Evolutionary conservation across 2,113 vertebrate genomes (phyloP).

Genomic region (Ia io): DNA sequence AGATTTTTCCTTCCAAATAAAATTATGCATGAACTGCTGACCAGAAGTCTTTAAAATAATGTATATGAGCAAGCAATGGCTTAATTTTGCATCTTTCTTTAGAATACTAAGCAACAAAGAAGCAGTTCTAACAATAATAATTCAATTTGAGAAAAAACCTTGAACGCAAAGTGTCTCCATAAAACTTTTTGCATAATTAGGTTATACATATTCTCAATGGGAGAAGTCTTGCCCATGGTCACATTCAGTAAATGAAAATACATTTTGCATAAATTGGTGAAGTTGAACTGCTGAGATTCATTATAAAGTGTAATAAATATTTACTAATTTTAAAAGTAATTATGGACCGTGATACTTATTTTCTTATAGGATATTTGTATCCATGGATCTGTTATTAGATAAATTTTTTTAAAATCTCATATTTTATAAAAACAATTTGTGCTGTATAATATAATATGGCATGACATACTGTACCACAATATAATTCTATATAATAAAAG

Average conservation of each 20-base stretch:
- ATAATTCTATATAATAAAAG: background rate
- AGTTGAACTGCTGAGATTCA: constrained; percentile 72
- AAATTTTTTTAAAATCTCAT: background rate
- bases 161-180: constrained; percentile 75
- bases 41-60: constrained; percentile 57
- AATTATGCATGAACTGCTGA: constrained; percentile 63
- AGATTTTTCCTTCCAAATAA: constrained; percentile 47
- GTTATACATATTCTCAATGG: constrained; percentile 78
- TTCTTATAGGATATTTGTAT: background rate
- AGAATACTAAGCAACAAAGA: constrained; percentile 70
- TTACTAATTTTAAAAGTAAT: constrained; percentile 15
- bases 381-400: background rate
- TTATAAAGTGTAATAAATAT: constrained; percentile 59
- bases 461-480: background rate
- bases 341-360: background rate
- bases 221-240: constrained; percentile 78
- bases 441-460: background rate
- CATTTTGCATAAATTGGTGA: constrained; percentile 80
- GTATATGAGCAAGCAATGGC: constrained; percentile 26
- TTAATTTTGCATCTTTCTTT: constrained; percentile 61
- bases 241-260: constrained; percentile 80
- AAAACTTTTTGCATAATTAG: constrained; percentile 81
- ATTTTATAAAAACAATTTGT: background rate
- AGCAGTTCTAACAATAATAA: constrained; percentile 71
- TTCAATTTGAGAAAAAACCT: constrained; percentile 70